Evolutionary conservation across 1,140 invertebrate genomes (phyloP).

Genomic region (Nasonia giraulti): DNA sequence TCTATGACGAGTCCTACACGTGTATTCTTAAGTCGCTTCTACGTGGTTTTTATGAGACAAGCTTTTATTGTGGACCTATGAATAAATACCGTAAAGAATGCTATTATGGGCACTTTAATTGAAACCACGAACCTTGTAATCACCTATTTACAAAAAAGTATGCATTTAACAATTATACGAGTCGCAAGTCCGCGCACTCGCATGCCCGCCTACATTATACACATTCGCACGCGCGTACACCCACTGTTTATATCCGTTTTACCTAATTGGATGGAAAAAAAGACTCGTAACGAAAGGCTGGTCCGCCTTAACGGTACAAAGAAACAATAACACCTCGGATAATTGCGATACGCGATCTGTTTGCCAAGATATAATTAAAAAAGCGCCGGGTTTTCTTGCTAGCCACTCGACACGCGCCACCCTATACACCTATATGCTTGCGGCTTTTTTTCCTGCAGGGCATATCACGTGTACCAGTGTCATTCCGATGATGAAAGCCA

Average conservation of each 20-base stretch:
- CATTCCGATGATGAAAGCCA: background rate
- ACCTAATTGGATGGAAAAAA: slow-evolving; percentile 5
- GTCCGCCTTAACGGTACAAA: background rate
- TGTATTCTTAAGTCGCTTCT: no score
- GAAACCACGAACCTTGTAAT: no score
- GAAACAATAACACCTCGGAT: slow-evolving; percentile 3
- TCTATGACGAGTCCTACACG: no score
- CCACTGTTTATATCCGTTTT: background rate
- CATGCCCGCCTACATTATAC: no score
- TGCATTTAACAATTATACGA: no score
- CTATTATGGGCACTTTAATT: no score
- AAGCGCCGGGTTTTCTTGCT: background rate
- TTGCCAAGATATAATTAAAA: slow-evolving; percentile 16
- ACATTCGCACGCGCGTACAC: background rate
- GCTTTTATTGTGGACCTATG: no score
- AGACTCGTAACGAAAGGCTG: background rate
- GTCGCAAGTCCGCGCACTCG: no score
- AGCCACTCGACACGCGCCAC: background rate
- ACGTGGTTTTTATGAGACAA: no score
- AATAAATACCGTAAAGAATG: no score
- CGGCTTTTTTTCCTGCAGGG: background rate
- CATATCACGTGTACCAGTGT: background rate
- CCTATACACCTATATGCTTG: background rate
- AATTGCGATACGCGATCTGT: slow-evolving; percentile 20
- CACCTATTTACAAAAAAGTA: no score